Conservation (phyloP, 2,113 vertebrate genomes). For the Gadus chalcogrammus region DNA sequence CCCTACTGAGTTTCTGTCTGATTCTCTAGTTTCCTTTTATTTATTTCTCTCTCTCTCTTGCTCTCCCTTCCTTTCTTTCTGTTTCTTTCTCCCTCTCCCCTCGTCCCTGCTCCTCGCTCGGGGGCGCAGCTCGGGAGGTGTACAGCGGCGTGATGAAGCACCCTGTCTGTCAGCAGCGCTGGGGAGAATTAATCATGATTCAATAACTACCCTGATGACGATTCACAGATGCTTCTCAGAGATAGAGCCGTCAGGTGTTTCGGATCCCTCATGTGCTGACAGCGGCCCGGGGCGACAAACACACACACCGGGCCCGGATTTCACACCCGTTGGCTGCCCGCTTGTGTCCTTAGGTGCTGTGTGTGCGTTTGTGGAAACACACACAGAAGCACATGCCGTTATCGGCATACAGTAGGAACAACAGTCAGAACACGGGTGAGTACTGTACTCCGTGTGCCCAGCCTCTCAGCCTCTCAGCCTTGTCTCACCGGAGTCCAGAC, state of each 20-base stretch:
- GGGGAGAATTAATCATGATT: constrained; percentile 90
- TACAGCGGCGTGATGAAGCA: constrained; percentile 81
- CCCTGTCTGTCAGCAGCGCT: constrained; percentile 85
- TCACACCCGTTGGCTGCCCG: constrained; percentile 63
- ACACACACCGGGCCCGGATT: constrained; percentile 60
- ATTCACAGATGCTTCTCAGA: constrained; percentile 89
- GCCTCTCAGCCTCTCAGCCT: constrained; percentile 43
- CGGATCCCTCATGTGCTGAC: constrained; percentile 84
- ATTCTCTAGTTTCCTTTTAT: constrained; percentile 21
- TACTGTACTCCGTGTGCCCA: constrained; percentile 35
- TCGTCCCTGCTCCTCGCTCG: constrained; percentile 61
- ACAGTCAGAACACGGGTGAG: constrained; percentile 34
- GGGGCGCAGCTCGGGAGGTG: constrained; percentile 73
- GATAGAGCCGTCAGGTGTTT: constrained; percentile 90
- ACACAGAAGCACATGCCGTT: constrained; percentile 7
- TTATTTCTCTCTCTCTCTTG: constrained; percentile 27
- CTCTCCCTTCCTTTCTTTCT: constrained; percentile 7
- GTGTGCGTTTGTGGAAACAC: constrained; percentile 18
- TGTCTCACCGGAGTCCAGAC: constrained; percentile 61
- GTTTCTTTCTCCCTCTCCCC: not conserved
- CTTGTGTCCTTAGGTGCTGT: constrained; percentile 41
- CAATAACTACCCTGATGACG: constrained; percentile 91
- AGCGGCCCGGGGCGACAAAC: constrained; percentile 77
- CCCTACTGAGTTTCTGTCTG: not conserved
- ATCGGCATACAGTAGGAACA: not conserved